phyloP scores from a whole-genome alignment of 2,113 vertebrate genomes.

The Tretioscincus oriximinensis region DNA sequence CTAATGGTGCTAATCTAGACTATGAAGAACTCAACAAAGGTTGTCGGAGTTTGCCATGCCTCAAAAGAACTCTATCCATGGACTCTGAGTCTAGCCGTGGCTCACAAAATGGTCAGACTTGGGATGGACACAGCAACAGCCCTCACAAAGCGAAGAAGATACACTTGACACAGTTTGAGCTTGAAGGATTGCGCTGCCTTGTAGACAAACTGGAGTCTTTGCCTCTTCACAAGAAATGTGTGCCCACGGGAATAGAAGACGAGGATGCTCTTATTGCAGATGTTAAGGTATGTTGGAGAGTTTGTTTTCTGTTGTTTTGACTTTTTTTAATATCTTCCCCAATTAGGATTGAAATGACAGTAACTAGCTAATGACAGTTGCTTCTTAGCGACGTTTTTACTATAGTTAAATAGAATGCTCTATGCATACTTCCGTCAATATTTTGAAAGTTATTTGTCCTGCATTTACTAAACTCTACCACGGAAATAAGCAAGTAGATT shows the following conservation, averaged over 20 bases:
- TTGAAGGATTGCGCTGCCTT: slow-evolving; percentile 91
- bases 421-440: neutral
- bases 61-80: slow-evolving; percentile 74
- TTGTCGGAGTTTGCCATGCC: slow-evolving; percentile 66
- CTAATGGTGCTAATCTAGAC: slow-evolving; percentile 75
- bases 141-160: slow-evolving; percentile 73
- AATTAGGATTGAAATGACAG: neutral
- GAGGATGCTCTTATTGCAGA: slow-evolving; percentile 86
- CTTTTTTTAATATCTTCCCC: neutral
- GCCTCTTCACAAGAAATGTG: slow-evolving; percentile 91
- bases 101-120: slow-evolving; percentile 76
- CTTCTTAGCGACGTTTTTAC: neutral
- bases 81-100: slow-evolving; percentile 74
- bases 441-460: neutral
- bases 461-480: neutral
- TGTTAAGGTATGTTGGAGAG: slow-evolving; percentile 77
- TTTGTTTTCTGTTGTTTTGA: neutral
- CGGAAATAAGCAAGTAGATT: neutral
- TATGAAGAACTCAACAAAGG: slow-evolving; percentile 73
- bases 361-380: neutral
- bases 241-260: slow-evolving; percentile 88
- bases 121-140: slow-evolving; percentile 67
- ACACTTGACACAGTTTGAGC: slow-evolving; percentile 88
- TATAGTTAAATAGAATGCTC: neutral
- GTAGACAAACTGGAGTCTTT: slow-evolving; percentile 92